Base-by-base conservation (phyloP, 2,797 vertebrate species). In the Pseudomugil tenellus region DNA sequence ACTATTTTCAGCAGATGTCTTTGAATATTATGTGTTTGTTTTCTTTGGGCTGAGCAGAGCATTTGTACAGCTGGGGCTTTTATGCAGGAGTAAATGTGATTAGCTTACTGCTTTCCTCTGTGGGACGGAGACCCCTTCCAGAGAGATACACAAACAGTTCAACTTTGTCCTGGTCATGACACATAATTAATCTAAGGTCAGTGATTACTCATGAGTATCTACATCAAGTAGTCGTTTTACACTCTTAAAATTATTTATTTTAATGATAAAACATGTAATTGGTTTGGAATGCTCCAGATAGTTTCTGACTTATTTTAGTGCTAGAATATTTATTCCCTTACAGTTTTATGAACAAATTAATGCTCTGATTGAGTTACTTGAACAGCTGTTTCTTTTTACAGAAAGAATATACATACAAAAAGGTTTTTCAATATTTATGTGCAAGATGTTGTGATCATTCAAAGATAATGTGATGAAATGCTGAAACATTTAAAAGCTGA, bases 21-120 rank as follows among this genome's bases (percentile, higher is more conserved):
- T 60, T 68, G 49, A 57, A 57, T 76, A 77, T 79, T 79, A 79
- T 73, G 39, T 88, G 73, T 92, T 92, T 92, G 87, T 84, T 90
- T 88, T 81, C 72, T 85, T 87, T 84, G 88, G 83, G 70, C 60
- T 59, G 64, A 48, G 84, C 31, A 12, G 78, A 34, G 41, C 86
- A 91, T 92, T 92, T 91, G 70, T 81, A 85, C 90, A 92, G 90
- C 90, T 92, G 91, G 80, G 60, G 53, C 77, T 86, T 65, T 83
- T 67, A 35, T 85, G 83, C 79, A 57, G 83, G 81, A 88, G 81
- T 87, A 85, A 88, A 91, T 80, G 77, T 65, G 85, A 90, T 91
- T 81, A 85, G 76, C 80, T 91, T 88, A 90, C 89, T 85, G 79
- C 76, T 70, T 74, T 70, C 70, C 79, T 83, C 79, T 19, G 13